Percentiles rank a stretch among this genome's conserved stretches.
Conservation (phyloP, 2,797 vertebrate species). For the Dromococcyx pavoninus region DNA sequence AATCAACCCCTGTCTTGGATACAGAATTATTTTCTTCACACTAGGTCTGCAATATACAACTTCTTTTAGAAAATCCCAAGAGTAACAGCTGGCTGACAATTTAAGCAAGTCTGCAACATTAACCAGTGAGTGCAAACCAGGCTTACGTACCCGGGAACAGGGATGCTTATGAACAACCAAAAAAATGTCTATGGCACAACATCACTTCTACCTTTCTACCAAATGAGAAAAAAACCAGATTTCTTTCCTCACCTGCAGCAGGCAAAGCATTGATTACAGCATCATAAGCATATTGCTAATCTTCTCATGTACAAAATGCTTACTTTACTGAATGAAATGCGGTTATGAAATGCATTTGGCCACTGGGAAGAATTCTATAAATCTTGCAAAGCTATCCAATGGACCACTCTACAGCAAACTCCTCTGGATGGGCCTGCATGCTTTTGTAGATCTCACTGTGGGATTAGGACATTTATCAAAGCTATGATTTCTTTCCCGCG, state of each 20-base stretch:
- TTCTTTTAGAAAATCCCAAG: slow-evolving; percentile 4
- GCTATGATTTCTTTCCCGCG: slow-evolving; percentile 31
- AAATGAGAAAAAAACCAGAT: background rate
- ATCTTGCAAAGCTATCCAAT: background rate
- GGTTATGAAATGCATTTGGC: background rate
- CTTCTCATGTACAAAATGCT: background rate
- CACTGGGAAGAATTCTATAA: slow-evolving; percentile 21
- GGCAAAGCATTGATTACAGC: background rate
- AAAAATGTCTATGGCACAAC: background rate
- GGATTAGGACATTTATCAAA: slow-evolving; percentile 54
- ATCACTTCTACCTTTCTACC: background rate
- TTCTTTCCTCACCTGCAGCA: background rate
- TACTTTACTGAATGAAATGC: background rate
- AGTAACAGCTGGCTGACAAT: slow-evolving; percentile 29
- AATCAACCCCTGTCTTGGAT: slow-evolving; percentile 26
- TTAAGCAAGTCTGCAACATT: slow-evolving; percentile 20
- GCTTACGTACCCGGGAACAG: background rate
- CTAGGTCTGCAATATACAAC: background rate
- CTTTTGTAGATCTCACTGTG: background rate
- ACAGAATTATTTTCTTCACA: slow-evolving; percentile 13
- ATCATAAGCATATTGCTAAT: background rate
- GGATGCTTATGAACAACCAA: background rate
- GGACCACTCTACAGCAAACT: background rate
- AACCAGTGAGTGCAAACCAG: background rate
- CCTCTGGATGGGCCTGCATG: background rate